Percentiles rank a stretch among this genome's conserved stretches.
Conservation (phyloP, 1,140 invertebrate genomes). For the Marisa cornuarietis region DNA sequence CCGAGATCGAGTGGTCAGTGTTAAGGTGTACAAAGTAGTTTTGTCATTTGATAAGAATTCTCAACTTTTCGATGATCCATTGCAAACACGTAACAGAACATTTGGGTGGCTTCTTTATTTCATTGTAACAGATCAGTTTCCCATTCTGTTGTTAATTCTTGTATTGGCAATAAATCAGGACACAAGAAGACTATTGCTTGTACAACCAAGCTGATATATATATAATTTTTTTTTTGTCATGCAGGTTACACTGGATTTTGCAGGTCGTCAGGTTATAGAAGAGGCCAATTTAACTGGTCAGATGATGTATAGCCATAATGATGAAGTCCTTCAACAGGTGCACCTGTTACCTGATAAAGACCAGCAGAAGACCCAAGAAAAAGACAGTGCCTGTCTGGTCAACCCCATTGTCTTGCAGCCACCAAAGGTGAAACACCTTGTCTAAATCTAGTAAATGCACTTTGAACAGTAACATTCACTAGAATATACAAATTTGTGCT, state of each 20-base stretch:
- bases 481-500: too few species aligned
- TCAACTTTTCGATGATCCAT: too few species aligned
- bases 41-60: too few species aligned
- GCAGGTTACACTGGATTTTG: conserved; percentile 81
- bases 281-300: conserved; percentile 58
- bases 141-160: too few species aligned
- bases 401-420: conserved; percentile 41
- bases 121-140: too few species aligned
- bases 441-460: too few species aligned
- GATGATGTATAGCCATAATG: conserved; percentile 62
- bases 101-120: too few species aligned
- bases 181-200: too few species aligned
- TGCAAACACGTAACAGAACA: too few species aligned
- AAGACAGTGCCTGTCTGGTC: conserved; percentile 23
- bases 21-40: too few species aligned
- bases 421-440: conserved; percentile 1
- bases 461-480: too few species aligned
- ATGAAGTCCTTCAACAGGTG: conserved; percentile 64
- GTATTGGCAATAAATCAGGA: too few species aligned
- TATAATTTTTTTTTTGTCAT: not conserved
- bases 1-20: conserved; percentile 70
- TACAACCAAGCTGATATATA: not conserved
- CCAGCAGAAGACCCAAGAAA: not conserved
- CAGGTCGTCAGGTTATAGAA: conserved; percentile 72
- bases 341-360: conserved; percentile 39